Evolutionary conservation across 2,888 invertebrate species (phyloP).

Genomic region (Cryptus viduatorius): DNA sequence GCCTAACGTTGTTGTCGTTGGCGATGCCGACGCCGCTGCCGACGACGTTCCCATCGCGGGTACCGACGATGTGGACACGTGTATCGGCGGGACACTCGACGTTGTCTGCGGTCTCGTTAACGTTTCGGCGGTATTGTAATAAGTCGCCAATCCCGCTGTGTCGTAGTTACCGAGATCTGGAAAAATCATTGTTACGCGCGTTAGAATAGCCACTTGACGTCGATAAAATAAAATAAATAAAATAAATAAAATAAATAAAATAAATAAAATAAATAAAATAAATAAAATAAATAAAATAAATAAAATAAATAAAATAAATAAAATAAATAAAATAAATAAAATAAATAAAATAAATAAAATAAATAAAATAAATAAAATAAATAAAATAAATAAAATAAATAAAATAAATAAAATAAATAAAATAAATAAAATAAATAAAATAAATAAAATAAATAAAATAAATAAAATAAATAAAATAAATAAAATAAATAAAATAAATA

Average conservation of each 20-base stretch:
- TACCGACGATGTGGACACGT: conserved; percentile 43
- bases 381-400: not conserved
- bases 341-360: not conserved
- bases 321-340: conserved; percentile 41
- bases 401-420: conserved; percentile 43
- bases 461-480: conserved; percentile 8
- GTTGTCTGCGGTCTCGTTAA: conserved; percentile 81
- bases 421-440: no score
- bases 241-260: no score
- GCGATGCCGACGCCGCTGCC: conserved; percentile 27
- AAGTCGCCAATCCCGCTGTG: conserved; percentile 83
- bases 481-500: conserved; percentile 11
- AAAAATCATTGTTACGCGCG: conserved; percentile 35
- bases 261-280: not conserved
- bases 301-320: conserved; percentile 1
- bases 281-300: conserved; percentile 23
- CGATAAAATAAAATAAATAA: not conserved
- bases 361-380: conserved; percentile 23
- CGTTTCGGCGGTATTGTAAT: conserved; percentile 83
- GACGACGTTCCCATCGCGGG: conserved; percentile 10
- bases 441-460: no score
- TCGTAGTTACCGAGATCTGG: conserved; percentile 85
- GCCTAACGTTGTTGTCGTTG: conserved; percentile 43
- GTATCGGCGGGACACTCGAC: conserved; percentile 66
- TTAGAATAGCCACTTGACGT: no score